These are phyloP conservation scores for Steinernema scapterisci DNA, from an alignment of 2,888 invertebrate species.

Conservation along the genomic window DNA sequence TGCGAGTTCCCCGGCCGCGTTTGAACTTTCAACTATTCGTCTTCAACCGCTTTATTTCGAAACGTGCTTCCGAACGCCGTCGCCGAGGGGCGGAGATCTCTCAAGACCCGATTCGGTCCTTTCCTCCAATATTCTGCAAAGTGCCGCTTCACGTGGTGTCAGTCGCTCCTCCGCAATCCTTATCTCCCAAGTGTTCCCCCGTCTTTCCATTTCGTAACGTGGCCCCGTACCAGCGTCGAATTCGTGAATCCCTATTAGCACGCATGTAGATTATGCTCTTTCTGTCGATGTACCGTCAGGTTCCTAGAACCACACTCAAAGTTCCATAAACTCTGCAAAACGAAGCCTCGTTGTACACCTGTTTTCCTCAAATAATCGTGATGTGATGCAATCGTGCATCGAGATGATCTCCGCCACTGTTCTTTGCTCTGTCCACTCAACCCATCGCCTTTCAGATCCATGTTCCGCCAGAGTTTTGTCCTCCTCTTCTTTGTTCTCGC, in stretches of 20 bases:
- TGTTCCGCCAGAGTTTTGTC: neutral
- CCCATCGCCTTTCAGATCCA: neutral
- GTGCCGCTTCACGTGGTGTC: neutral
- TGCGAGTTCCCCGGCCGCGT: neutral
- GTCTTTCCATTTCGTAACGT: too few relatives aligned
- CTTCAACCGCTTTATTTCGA: neutral
- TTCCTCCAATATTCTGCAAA: neutral
- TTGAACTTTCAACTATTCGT: neutral
- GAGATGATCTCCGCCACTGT: neutral
- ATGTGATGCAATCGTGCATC: too few relatives aligned
- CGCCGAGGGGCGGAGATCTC: neutral
- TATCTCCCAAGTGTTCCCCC: neutral
- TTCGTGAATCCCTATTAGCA: too few relatives aligned
- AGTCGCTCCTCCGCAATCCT: neutral
- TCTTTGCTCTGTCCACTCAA: neutral
- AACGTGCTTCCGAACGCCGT: neutral
- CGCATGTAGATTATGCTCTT: too few relatives aligned
- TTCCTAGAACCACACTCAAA: too few relatives aligned
- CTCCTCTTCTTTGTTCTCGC: conserved; percentile 22
- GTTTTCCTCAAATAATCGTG: too few relatives aligned
- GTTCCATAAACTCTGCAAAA: too few relatives aligned
- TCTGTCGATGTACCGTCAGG: too few relatives aligned
- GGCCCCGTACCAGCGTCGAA: too few relatives aligned
- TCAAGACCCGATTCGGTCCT: neutral
- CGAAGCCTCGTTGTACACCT: too few relatives aligned